Evolutionary conservation across 2,797 vertebrate genomes (phyloP).

Genomic region (Rhinogobio ventralis): DNA sequence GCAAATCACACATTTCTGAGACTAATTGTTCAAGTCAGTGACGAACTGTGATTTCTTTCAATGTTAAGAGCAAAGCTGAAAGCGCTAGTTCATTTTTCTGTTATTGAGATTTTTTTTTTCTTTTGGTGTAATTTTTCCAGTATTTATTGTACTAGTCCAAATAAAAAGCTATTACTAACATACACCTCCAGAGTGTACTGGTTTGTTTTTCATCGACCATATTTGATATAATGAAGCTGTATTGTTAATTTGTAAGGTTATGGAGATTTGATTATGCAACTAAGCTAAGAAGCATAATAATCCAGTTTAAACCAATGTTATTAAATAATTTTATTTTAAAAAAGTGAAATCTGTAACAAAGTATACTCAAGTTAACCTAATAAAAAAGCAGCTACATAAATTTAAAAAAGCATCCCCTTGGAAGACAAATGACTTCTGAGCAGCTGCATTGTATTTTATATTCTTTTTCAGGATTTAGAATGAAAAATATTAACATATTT

Average conservation of each 20-base stretch:
- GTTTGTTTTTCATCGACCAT: neutral
- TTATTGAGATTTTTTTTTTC: slow-evolving; percentile 56
- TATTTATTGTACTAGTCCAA: slow-evolving; percentile 73
- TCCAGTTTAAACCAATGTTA: neutral
- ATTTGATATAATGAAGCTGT: neutral
- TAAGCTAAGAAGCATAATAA: neutral
- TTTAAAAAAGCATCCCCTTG: neutral
- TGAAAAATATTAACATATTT: slow-evolving; percentile 3
- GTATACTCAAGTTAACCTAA: neutral
- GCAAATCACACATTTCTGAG: slow-evolving; percentile 72
- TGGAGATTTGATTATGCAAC: neutral
- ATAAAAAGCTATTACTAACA: slow-evolving; percentile 72
- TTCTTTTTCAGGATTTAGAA: neutral
- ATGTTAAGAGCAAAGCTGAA: slow-evolving; percentile 59
- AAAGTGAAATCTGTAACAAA: neutral
- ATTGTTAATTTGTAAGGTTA: neutral
- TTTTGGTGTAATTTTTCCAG: slow-evolving; percentile 66
- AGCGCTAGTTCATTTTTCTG: slow-evolving; percentile 54
- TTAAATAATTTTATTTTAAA: slow-evolving; percentile 4
- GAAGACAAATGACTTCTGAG: slow-evolving; percentile 1
- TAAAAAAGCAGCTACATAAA: neutral
- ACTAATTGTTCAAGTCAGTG: slow-evolving; percentile 71
- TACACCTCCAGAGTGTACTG: neutral
- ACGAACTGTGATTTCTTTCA: slow-evolving; percentile 68
- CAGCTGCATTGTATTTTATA: neutral